Evolutionary conservation across 2,888 invertebrate species (phyloP).

Genomic region (Achlya flavicornis): DNA sequence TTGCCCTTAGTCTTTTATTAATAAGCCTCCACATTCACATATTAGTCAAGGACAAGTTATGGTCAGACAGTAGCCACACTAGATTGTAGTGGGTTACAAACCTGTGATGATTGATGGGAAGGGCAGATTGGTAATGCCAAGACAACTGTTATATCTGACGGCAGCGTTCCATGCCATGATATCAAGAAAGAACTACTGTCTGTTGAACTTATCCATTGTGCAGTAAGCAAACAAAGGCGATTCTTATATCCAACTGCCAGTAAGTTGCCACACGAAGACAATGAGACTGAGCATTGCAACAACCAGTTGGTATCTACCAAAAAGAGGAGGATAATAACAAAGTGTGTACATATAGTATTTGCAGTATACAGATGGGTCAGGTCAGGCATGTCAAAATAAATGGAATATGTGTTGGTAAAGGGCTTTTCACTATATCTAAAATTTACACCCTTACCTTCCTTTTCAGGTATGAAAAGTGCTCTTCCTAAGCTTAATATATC

Average conservation of each 20-base stretch:
- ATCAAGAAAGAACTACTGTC: slow-evolving; percentile 73
- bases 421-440: no score
- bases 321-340: background rate
- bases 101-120: slow-evolving; percentile 77
- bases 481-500: slow-evolving; percentile 84
- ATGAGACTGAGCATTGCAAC: slow-evolving; percentile 68
- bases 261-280: slow-evolving; percentile 75
- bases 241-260: slow-evolving; percentile 68
- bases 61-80: no score
- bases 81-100: slow-evolving; percentile 25
- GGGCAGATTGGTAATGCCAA: slow-evolving; percentile 73
- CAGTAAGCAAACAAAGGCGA: slow-evolving; percentile 70
- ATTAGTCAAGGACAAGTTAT: no score
- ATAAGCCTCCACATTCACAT: no score
- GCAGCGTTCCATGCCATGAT: slow-evolving; percentile 77
- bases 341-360: no score
- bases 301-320: slow-evolving; percentile 75
- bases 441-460: slow-evolving; percentile 56
- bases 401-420: no score
- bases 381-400: background rate
- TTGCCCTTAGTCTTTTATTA: no score
- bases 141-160: slow-evolving; percentile 65
- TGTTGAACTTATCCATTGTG: slow-evolving; percentile 76
- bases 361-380: no score
- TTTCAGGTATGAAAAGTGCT: slow-evolving; percentile 82